Conservation (phyloP, 2,888 invertebrate genomes). For the Apomyelois bistriatella region DNA sequence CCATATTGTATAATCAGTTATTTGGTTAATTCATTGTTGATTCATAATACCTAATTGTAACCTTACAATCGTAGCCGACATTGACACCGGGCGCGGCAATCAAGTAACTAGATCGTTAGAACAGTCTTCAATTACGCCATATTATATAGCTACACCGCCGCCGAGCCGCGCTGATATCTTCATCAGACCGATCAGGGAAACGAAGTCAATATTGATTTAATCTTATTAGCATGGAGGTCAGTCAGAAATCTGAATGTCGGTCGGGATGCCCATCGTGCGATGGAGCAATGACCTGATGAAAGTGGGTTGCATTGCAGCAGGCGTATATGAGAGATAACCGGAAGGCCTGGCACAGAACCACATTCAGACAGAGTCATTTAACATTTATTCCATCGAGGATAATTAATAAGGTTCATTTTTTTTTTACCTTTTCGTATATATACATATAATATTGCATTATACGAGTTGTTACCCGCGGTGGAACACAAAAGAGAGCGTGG, state of each 20-base stretch:
- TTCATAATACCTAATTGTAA: too few species aligned
- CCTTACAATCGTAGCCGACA: not conserved
- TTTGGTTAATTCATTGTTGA: too few species aligned
- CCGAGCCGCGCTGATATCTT: too few species aligned
- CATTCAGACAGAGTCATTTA: slow-evolving; percentile 42
- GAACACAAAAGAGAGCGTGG: too few species aligned
- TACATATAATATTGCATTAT: too few species aligned
- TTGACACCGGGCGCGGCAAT: not conserved
- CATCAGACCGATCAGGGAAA: slow-evolving; percentile 1
- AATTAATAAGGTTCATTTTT: too few species aligned
- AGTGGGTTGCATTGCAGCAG: slow-evolving; percentile 49
- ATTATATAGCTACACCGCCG: not conserved
- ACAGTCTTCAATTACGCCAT: not conserved
- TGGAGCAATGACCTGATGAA: slow-evolving; percentile 52
- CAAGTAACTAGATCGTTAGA: slow-evolving; percentile 5
- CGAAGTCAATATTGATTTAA: slow-evolving; percentile 13
- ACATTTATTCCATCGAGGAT: slow-evolving; percentile 26
- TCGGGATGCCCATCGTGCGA: slow-evolving; percentile 35
- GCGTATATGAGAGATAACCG: slow-evolving; percentile 40
- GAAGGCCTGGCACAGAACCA: slow-evolving; percentile 50
- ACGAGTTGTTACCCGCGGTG: too few species aligned
- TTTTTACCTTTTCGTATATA: too few species aligned
- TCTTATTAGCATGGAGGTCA: slow-evolving; percentile 24
- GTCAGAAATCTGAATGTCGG: slow-evolving; percentile 30
- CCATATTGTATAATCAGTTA: too few species aligned